Conservation (phyloP, 2,797 vertebrate species). For the Microhierax caerulescens region DNA sequence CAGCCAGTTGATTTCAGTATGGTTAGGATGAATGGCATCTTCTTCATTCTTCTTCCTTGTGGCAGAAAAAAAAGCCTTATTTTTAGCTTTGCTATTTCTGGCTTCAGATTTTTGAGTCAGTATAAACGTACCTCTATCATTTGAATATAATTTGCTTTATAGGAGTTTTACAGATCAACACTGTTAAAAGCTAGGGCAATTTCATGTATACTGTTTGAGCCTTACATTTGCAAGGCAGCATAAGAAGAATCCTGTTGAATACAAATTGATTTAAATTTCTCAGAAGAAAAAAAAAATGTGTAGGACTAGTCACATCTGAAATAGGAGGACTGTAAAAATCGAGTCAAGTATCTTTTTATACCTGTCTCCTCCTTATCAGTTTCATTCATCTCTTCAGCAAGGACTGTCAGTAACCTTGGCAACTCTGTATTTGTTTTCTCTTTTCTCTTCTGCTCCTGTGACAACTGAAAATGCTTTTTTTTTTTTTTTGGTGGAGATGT, state of each 20-base stretch:
- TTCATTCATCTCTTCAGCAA: background rate
- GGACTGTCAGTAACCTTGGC: conserved; percentile 41
- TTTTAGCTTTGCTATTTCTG: background rate
- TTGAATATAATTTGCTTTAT: accelerated
- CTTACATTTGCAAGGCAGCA: background rate
- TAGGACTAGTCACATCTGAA: background rate
- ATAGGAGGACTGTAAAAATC: background rate
- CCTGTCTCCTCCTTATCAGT: background rate
- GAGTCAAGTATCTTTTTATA: background rate
- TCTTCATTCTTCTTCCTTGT: background rate
- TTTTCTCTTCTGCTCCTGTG: background rate
- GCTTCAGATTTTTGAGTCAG: background rate
- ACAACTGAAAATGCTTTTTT: background rate
- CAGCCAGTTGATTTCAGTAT: background rate
- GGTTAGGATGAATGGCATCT: background rate
- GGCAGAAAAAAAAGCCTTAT: background rate
- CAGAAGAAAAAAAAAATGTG: background rate
- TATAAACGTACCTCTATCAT: background rate
- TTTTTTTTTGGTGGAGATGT: background rate
- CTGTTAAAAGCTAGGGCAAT: background rate
- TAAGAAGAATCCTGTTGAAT: background rate
- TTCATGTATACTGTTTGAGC: background rate
- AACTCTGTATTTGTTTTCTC: background rate
- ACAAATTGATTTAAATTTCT: background rate
- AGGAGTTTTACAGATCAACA: background rate